Conservation (phyloP, 1,140 invertebrate genomes). For the Ceratitis capitata region DNA sequence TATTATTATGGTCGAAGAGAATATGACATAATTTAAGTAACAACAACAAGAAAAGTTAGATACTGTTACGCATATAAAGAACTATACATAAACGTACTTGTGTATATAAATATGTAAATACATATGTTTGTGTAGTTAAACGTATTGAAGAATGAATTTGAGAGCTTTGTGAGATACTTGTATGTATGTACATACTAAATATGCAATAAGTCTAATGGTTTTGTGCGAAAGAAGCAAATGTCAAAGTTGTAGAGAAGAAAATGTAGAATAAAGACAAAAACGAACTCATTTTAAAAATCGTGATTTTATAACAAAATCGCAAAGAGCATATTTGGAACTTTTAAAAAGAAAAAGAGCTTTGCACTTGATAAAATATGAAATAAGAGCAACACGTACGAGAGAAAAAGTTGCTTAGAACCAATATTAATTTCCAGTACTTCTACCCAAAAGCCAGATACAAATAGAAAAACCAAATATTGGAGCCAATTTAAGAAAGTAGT, state of each 20-base stretch:
- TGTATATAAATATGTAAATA: not conserved
- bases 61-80: not conserved
- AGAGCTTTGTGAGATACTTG: not conserved
- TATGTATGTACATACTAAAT: not conserved
- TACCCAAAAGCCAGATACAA: no score
- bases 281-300: no score
- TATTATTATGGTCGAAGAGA: not conserved
- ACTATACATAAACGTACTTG: not conserved
- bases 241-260: not conserved
- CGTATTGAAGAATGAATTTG: not conserved
- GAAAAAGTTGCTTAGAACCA: not conserved
- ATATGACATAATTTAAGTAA: slow-evolving; percentile 24
- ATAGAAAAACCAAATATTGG: no score
- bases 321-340: not conserved
- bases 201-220: not conserved
- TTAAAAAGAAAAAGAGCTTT: not conserved
- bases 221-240: not conserved
- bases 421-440: not conserved
- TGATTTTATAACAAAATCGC: not conserved
- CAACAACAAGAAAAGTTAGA: not conserved
- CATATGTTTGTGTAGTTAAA: not conserved
- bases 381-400: not conserved
- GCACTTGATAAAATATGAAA: not conserved
- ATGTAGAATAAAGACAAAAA: not conserved
- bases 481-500: no score